phyloP scores from a whole-genome alignment of 92 coral and sea anemone genomes.

The Actinernus sp. region DNA sequence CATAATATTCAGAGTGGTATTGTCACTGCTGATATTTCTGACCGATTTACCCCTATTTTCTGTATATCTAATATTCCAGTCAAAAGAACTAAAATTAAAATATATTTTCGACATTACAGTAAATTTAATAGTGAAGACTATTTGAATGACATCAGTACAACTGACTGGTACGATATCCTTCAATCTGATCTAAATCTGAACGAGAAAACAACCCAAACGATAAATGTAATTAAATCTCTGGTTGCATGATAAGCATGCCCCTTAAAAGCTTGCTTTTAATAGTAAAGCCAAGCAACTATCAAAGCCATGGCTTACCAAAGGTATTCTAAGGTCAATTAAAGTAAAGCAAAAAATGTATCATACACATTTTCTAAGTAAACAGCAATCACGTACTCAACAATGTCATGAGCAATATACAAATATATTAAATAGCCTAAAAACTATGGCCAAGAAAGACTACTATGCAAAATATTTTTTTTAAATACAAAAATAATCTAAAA shows the following conservation, averaged over 20 bases:
- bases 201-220: background rate
- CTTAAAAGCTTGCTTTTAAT: background rate
- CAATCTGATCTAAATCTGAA: background rate
- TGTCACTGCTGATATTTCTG: conserved; percentile 20
- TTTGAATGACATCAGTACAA: too few species aligned
- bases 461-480: too few species aligned
- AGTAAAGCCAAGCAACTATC: conserved; percentile 10
- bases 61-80: background rate
- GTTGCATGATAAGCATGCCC: conserved; percentile 50
- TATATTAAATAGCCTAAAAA: conserved; percentile 10
- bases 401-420: too few species aligned
- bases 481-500: conserved; percentile 28
- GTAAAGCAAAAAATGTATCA: too few species aligned
- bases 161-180: background rate
- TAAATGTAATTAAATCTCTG: background rate
- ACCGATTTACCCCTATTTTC: conserved; percentile 24
- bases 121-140: conserved; percentile 5
- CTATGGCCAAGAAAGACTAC: conserved; percentile 10
- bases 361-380: too few species aligned
- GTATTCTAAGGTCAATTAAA: too few species aligned
- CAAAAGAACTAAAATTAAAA: background rate
- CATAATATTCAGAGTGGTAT: too few species aligned
- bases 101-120: conserved; percentile 18
- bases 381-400: conserved; percentile 3
- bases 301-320: conserved; percentile 36